Conservation (phyloP, 2,888 invertebrate species). For the Tetranychus piercei region DNA sequence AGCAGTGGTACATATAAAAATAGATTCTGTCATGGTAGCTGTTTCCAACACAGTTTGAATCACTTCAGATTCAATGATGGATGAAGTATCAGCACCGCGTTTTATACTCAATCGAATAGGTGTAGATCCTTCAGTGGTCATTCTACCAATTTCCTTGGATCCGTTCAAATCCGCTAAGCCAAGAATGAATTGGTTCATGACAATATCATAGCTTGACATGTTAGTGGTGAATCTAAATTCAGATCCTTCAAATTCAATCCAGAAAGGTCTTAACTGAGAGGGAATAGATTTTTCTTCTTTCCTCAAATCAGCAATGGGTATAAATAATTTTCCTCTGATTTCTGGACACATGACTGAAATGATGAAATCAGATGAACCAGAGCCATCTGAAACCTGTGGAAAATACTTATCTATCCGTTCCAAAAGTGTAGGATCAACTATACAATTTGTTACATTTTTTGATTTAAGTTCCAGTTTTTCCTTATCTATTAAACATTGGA, state of each 20-base stretch:
- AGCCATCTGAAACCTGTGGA: background rate
- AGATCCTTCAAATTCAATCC: background rate
- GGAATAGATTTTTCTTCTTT: conserved; percentile 18
- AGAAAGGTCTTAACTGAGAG: background rate
- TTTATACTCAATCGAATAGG: background rate
- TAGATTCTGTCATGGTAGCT: conserved; percentile 17
- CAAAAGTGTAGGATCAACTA: conserved; percentile 21
- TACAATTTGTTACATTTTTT: conserved; percentile 8
- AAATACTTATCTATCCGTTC: conserved; percentile 21
- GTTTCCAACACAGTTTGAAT: background rate
- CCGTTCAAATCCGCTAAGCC: background rate
- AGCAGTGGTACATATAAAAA: conserved; percentile 13
- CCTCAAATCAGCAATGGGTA: conserved; percentile 70
- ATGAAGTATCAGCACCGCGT: background rate
- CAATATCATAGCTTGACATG: background rate
- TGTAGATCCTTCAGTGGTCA: background rate
- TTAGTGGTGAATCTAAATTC: background rate
- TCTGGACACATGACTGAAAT: conserved; percentile 12
- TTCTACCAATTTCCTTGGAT: background rate
- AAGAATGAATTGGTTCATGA: background rate
- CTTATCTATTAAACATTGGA: background rate
- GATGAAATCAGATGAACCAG: background rate
- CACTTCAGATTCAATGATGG: background rate
- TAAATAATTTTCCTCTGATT: conserved; percentile 51
- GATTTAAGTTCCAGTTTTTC: background rate